Base-by-base conservation (phyloP, 2,797 vertebrate species). In the Pseudomugil tenellus region DNA sequence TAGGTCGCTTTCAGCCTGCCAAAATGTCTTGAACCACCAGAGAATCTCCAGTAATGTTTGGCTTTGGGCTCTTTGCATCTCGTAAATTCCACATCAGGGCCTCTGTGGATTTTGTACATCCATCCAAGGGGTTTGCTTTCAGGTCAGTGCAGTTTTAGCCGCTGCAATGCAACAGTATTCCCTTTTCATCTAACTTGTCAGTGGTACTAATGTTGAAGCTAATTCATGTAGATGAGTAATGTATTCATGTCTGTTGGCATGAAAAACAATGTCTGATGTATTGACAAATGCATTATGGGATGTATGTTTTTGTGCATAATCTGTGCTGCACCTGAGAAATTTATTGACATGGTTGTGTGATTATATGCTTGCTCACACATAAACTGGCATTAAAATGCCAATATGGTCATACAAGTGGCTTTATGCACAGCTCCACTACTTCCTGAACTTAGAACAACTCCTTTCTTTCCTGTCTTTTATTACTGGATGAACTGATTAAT, bases 301-400 rank as follows among this genome's bases (percentile, higher is more conserved):
- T 23, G 21, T n/a, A 19, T 21, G 43, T 46, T 4, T 46, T 8
- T 43, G 9, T 48, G n/a, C 8, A 21, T 9, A 2, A 43, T 43
- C 9, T 21, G n/a, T 46, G 43, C n/a, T 46, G 43, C 43, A 21
- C 19, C 46, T 48, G 21, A 48, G 11, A 0, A 10, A 23, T 23
- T 48, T 48, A 12, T 12, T 48, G 21, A 23, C 46, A 48, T 21
- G 10, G 3, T 12, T 4, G 46, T 48, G 21, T 48, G 46, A 77
- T 67, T 72, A 67, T n/a, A 70, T 70, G 60, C 55, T 48, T 67
- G 75, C 61, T 82, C 61, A 56, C 72, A 66, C 74, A 74, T 81
- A 84, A 76, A 75, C 72, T 71, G 67, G 29, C 6, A 6, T 31
- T 6, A n/a, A n/a, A n/a, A n/a, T n/a, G n/a, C n/a, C n/a, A n/a